Percentiles rank a stretch among this genome's conserved stretches.
phyloP scores from a whole-genome alignment of 2,888 invertebrate species.

The Oligia strigilis region DNA sequence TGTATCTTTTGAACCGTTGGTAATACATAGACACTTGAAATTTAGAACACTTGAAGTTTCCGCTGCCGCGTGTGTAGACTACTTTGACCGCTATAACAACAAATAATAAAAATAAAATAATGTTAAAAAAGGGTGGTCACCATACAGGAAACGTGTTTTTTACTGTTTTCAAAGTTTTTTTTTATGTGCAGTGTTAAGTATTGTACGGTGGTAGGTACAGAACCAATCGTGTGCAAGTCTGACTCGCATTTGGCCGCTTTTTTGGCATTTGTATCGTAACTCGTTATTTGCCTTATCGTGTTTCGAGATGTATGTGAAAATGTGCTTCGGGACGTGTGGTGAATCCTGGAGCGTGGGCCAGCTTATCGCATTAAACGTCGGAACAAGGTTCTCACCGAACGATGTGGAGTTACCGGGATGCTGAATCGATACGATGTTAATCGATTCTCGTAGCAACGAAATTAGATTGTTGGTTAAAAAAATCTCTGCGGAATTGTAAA shows the following conservation, averaged over 20 bases:
- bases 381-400: conserved; percentile 63
- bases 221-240: not conserved
- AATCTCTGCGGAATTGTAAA: not conserved
- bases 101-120: not conserved
- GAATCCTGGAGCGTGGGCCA: conserved; percentile 64
- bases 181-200: not conserved
- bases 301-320: conserved; percentile 70
- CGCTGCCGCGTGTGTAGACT: not conserved
- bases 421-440: conserved; percentile 26
- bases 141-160: not conserved
- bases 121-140: not conserved
- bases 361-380: conserved; percentile 72
- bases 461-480: not conserved
- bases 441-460: conserved; percentile 18
- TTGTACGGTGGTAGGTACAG: not conserved
- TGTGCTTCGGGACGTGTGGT: conserved; percentile 68
- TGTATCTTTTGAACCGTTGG: not conserved
- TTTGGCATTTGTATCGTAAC: conserved; percentile 46
- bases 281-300: conserved; percentile 67
- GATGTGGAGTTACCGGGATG: conserved; percentile 37
- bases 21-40: not conserved
- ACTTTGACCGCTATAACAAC: not conserved
- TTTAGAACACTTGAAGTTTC: not conserved
- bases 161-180: not conserved
- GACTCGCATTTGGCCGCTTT: not conserved